These are phyloP conservation scores for Chrysina gloriosa DNA, from an alignment of 2,888 invertebrate genomes.

Conservation along the genomic window DNA sequence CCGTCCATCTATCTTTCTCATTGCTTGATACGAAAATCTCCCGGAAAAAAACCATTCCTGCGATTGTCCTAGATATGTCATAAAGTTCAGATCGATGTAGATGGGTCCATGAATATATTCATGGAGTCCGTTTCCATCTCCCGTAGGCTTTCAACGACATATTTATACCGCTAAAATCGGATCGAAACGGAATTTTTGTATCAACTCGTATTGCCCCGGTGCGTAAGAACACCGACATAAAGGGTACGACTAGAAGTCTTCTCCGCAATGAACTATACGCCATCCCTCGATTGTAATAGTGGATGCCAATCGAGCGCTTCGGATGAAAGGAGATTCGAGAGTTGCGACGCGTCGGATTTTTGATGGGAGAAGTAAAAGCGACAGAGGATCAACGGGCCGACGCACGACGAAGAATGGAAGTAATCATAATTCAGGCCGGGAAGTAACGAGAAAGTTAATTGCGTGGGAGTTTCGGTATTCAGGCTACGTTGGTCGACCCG, in stretches of 20 bases:
- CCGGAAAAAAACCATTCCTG: too few species aligned
- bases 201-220: too few species aligned
- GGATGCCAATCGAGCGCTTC: neutral
- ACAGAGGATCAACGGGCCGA: neutral
- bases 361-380: conserved; percentile 7
- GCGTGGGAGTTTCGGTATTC: conserved; percentile 31
- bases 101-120: too few species aligned
- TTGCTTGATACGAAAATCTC: too few species aligned
- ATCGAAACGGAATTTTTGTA: neutral
- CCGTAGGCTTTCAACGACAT: too few species aligned
- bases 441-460: conserved; percentile 35
- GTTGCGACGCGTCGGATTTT: neutral
- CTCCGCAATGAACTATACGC: too few species aligned
- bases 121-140: too few species aligned
- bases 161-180: neutral
- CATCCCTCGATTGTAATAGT: conserved; percentile 5
- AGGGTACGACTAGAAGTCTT: neutral
- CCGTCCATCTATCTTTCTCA: too few species aligned
- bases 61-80: too few species aligned
- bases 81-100: too few species aligned
- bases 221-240: too few species aligned
- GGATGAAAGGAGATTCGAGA: conserved; percentile 18
- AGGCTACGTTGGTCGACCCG: neutral
- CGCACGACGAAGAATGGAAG: conserved; percentile 16
- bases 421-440: conserved; percentile 28